Evolutionary conservation across 2,797 vertebrate genomes (phyloP), one percentile per base, ranked within the genome.

Genomic region (Zenarchopterus dispar): DNA sequence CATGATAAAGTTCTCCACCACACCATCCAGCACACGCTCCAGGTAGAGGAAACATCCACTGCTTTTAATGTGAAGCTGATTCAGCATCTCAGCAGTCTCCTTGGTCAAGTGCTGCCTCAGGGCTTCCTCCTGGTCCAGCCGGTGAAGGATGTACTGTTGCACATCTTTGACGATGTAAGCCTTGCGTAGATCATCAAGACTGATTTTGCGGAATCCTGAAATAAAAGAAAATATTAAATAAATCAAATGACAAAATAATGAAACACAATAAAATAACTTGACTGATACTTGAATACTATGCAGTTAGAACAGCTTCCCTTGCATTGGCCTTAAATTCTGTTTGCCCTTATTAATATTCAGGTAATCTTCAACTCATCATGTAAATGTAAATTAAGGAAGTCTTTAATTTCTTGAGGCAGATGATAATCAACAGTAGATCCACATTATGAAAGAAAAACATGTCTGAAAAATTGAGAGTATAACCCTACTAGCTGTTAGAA

Each of bases 21-120:
- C 98, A 7, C 98, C 98, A 23, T 99, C 98, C 43, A 99, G 92
- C 76, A 99, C 98, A 0, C 97, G 95, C 65, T 99, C 98, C 74
- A 99, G 93, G 70, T 99, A 99, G 46, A 99, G 93, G 88, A 99
- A 99, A 82, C 98, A 99, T 23, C 98, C 98, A 0, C 97, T 99
- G 93, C 98, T 99, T 87, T 99, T 99, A 82, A 99, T 99, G 89
- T 99, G 98, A 65, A 99, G 96, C 68, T 99, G 98, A 85, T 99
- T 99, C 50, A 99, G 92, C 96, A 99, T 99, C 91, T 99, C 97
- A 0, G 97, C 97, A 0, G 97, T 99, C 89, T 99, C 97, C 87
- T 99, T 99, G 41, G 98, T 99, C 56, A 99, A 95, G 75, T 99
- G 98, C 52, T 98, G 98, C 65, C 98, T 93, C 70, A 99, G 91